These are phyloP conservation scores for Cuniculus paca DNA, from an alignment of 2,797 vertebrate genomes.

Conservation along the genomic window DNA sequence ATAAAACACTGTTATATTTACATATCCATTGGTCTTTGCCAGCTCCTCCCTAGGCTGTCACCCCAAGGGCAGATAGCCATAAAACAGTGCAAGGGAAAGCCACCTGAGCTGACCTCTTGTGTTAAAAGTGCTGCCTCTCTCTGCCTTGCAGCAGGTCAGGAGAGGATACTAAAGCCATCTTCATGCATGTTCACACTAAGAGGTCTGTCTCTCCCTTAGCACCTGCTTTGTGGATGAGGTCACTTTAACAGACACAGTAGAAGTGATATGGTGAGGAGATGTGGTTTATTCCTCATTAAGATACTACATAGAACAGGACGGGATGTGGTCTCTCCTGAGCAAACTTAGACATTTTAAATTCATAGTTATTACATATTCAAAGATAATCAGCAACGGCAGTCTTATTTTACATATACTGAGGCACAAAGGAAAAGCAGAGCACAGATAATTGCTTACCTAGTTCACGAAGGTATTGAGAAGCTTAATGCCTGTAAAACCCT, in stretches of 20 bases:
- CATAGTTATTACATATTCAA: conserved; percentile 43
- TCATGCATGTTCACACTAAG: not conserved
- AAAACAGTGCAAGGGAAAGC: not conserved
- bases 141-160: not conserved
- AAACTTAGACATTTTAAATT: conserved; percentile 60
- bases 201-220: not conserved
- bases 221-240: conserved; percentile 17
- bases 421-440: conserved; percentile 43
- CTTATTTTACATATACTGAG: not conserved
- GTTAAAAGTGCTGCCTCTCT: not conserved
- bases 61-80: not conserved
- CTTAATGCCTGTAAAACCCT: conserved; percentile 41
- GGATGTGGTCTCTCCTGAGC: not conserved
- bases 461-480: conserved; percentile 65
- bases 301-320: conserved; percentile 57
- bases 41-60: not conserved
- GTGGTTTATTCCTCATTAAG: conserved; percentile 39
- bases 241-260: not conserved
- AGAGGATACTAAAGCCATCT: not conserved
- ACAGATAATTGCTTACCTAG: conserved; percentile 67
- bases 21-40: not conserved
- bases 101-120: conserved; percentile 8
- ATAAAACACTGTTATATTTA: not conserved
- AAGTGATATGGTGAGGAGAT: not conserved
- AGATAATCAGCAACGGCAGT: not conserved